Evolutionary conservation across 2,113 vertebrate genomes (phyloP).

Genomic region (Coreoperca whiteheadi): DNA sequence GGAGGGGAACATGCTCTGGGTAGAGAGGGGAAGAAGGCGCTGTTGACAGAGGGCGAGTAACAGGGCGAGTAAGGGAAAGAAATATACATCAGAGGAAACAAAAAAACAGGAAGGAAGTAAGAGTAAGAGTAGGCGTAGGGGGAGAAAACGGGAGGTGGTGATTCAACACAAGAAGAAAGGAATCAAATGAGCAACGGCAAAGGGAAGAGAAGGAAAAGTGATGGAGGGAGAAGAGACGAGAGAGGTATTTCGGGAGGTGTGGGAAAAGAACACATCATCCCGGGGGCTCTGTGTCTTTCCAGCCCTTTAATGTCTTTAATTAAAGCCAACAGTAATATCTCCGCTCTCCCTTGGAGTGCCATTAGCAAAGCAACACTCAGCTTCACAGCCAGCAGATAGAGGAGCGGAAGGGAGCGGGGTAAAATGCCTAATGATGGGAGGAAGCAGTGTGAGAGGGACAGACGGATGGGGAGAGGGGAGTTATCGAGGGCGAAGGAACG

Average conservation of each 20-base stretch:
- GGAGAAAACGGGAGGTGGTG: background rate
- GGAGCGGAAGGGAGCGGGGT: slow-evolving; percentile 37
- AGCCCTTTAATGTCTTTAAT: slow-evolving; percentile 84
- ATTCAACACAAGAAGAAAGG: slow-evolving; percentile 29
- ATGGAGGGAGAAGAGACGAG: slow-evolving; percentile 26
- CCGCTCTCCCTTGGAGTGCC: slow-evolving; percentile 67
- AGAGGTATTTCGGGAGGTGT: slow-evolving; percentile 72
- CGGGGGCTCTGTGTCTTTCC: slow-evolving; percentile 66
- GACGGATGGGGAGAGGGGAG: slow-evolving; percentile 18
- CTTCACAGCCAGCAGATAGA: slow-evolving; percentile 47
- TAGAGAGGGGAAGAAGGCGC: background rate
- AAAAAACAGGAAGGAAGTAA: slow-evolving; percentile 19
- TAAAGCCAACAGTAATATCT: slow-evolving; percentile 80
- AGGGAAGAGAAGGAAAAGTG: slow-evolving; percentile 20
- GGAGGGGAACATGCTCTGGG: background rate
- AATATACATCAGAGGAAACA: slow-evolving; percentile 19
- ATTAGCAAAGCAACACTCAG: slow-evolving; percentile 71
- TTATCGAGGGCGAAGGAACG: slow-evolving; percentile 7
- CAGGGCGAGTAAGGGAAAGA: background rate
- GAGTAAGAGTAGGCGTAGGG: background rate
- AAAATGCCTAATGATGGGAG: slow-evolving; percentile 53
- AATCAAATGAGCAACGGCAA: slow-evolving; percentile 38
- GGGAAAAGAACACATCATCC: slow-evolving; percentile 68
- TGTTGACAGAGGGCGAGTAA: background rate
- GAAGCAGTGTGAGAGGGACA: slow-evolving; percentile 22